Percentiles rank a stretch among this genome's conserved stretches.
These are phyloP conservation scores for Platysternon megacephalum DNA, from an alignment of 2,113 vertebrate species.

Conservation along the genomic window DNA sequence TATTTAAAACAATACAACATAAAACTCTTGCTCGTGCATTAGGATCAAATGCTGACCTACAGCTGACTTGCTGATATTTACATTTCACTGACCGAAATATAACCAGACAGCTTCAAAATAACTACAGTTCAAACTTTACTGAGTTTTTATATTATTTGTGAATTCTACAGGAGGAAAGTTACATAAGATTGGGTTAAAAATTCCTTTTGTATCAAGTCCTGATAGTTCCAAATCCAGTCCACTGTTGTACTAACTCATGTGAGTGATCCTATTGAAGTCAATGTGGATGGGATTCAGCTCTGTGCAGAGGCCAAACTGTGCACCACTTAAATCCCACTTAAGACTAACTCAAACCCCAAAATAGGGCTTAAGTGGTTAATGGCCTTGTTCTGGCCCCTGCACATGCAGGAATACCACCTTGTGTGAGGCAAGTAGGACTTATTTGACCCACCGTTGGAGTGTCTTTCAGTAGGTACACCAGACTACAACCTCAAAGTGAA, in stretches of 20 bases:
- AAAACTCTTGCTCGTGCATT: not conserved
- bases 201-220: not conserved
- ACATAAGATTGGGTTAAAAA: not conserved
- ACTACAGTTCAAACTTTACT: not conserved
- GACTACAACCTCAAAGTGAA: not conserved
- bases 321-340: not conserved
- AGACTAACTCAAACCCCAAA: not conserved
- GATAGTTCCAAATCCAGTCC: not conserved
- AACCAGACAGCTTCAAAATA: not conserved
- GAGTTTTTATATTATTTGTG: not conserved
- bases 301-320: not conserved
- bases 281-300: not conserved
- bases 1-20: not conserved
- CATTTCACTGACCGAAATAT: not conserved
- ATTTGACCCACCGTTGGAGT: not conserved
- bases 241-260: not conserved
- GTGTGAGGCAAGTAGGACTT: not conserved
- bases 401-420: not conserved
- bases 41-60: not conserved
- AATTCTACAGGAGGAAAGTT: not conserved
- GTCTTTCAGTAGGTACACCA: not conserved
- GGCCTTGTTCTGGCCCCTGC: not conserved
- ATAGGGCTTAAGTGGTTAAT: not conserved
- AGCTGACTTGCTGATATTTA: not conserved
- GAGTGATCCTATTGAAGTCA: not conserved